Evolutionary conservation across 2,797 vertebrate genomes (phyloP).

Genomic region (Octomys mimax): DNA sequence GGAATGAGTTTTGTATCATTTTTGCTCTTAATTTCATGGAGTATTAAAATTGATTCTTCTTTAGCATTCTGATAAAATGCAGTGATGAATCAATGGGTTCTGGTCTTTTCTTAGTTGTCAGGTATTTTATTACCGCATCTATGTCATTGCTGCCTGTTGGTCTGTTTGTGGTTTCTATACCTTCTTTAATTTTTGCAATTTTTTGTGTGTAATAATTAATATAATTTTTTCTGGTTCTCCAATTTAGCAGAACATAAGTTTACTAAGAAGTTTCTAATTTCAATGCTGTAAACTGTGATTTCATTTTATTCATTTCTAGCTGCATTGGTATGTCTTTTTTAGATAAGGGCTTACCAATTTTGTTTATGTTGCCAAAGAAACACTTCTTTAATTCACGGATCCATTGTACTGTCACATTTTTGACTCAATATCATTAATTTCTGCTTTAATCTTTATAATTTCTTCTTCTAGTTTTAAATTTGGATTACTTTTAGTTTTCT

Average conservation of each 20-base stretch:
- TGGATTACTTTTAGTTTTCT: background rate
- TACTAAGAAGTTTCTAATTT: background rate
- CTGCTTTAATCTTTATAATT: background rate
- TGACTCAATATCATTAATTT: background rate
- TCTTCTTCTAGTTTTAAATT: background rate
- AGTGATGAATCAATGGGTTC: background rate
- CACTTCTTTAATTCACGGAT: background rate
- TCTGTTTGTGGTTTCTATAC: background rate
- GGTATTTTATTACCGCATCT: background rate
- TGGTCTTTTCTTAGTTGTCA: background rate
- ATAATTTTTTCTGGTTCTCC: background rate
- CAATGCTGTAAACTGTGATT: background rate
- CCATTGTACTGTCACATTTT: background rate
- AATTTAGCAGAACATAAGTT: background rate
- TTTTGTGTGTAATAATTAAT: background rate
- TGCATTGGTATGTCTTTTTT: background rate
- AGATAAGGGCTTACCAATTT: background rate
- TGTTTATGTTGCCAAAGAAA: background rate
- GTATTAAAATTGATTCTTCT: background rate
- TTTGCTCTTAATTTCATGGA: background rate
- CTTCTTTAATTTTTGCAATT: background rate
- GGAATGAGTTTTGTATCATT: background rate
- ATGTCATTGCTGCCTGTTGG: background rate
- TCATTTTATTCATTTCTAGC: background rate
- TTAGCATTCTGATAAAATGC: background rate